Evolutionary conservation across 1,140 invertebrate genomes (phyloP), one percentile per base, ranked within the genome.

Genomic region (Heliconius congener): DNA sequence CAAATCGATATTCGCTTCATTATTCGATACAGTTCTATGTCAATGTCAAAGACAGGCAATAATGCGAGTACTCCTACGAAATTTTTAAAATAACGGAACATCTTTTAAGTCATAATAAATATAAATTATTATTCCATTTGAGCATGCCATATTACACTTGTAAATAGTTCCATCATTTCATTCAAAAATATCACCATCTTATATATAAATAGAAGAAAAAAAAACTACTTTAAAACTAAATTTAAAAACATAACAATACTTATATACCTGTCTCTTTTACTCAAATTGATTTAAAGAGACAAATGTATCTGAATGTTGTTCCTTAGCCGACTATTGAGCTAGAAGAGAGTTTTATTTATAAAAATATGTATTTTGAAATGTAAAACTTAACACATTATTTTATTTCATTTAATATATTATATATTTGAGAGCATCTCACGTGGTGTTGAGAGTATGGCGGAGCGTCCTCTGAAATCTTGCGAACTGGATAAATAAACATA

Each of bases 341-440:
- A 66, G 27, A n/a, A 27, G 60, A 13, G 60, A 19, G 19, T 3
- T 66, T 27, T 66, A 23, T 66, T 30, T 66, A 66, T 66, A 66
- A 66, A 66, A 66, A 66, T 66, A 66, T 66, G 60, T 66, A 66
- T 66, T 66, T 66, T 19, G n/a, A 57, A 57, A 57, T 57, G 55
- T 66, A 66, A 66, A 66, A 66, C 60, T 66, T 66, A 66, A 66
- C 60, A 66, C 5, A 66, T 66, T 66, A 66, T 16, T 66, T 30
- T 30, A 66, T 60, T 55, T 18, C 19, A 55, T 57, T 57, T 30
- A 30, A 66, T 66, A 66, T 27, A 66, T 76, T 66, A 75, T 19
- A 80, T 73, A 73, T 73, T 73, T 78, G 70, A 75, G 78, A 79
- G 73, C 50, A 23, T 75, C 60, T 75, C 57, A 11, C 57, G 57